Evolutionary conservation across 2,113 vertebrate species (phyloP), one percentile per base, ranked within the genome.

Genomic region (Salvelinus sp.): DNA sequence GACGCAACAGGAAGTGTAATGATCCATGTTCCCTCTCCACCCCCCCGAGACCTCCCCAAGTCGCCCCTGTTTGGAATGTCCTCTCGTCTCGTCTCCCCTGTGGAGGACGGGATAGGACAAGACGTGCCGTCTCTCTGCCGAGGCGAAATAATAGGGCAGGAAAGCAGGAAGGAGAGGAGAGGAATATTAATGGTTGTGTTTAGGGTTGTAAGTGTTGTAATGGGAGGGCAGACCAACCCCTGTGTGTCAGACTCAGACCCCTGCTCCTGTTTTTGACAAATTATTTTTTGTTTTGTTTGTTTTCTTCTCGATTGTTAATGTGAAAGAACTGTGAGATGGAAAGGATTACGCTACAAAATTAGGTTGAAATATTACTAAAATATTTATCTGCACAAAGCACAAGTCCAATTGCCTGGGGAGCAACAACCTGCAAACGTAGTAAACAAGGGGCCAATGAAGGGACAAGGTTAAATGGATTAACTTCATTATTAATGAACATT

Each of bases 181-280:
- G 83, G 92, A 94, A 93, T 93, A 93, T 92, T 91, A 94, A 93
- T 90, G 85, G 86, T 83, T 87, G 84, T 91, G 87, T 93, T 93
- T 91, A 89, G 89, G 67, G 81, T 82, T 88, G 82, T 89, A 88
- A 86, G 83, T 87, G 87, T 86, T 89, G 86, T 76, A 87, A 87
- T 74, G 69, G 65, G 67, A 83, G 88, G 86, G 73, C 30, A 80
- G 83, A 83, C 85, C 82, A 80, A 75, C 83, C 84, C 88, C 87
- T 86, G 72, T 70, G 14, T 54, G 16, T 54, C 50, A 54, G 16
- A 54, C 38, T 12, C 38, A 44, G 38, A 54, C 14, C 50, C 50
- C 16, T 54, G 50, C 50, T 18, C 50, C 16, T 54, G 50, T 54
- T 54, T 44, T 89, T 86, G 64, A 23, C 64, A 66, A 28, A 14